A percentile compares a stretch with the other conserved stretches of the same genome.
These are phyloP conservation scores for Colostygia pectinataria DNA, from an alignment of 2,888 invertebrate genomes.

Conservation along the genomic window DNA sequence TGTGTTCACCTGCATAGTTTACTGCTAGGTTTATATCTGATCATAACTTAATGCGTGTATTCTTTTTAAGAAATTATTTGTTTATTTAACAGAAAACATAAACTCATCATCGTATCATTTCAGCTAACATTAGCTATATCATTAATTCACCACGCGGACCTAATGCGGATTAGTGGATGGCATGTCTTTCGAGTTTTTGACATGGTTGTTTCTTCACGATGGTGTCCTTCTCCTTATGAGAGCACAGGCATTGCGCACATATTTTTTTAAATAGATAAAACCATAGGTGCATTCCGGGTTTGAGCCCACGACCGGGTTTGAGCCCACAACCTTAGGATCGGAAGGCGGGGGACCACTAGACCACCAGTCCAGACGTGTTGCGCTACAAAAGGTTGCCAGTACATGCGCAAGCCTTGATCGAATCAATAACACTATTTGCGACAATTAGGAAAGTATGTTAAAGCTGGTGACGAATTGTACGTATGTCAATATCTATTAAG, in stretches of 20 bases:
- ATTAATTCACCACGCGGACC: too few relatives aligned
- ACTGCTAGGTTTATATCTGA: neutral
- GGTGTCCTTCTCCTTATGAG: too few relatives aligned
- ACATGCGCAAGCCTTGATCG: constrained; percentile 14
- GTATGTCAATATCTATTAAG: constrained; percentile 20
- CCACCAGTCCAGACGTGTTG: too few relatives aligned
- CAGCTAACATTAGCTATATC: neutral
- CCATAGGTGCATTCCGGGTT: too few relatives aligned
- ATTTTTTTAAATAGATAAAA: too few relatives aligned
- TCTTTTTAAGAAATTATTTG: neutral
- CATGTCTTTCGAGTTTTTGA: too few relatives aligned
- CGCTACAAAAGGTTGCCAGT: constrained; percentile 4
- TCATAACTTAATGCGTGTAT: neutral
- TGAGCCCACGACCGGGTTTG: too few relatives aligned
- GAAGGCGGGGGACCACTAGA: too few relatives aligned
- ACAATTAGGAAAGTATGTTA: constrained; percentile 23
- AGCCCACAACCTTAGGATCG: too few relatives aligned
- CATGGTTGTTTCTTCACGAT: too few relatives aligned
- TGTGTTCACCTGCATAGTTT: constrained; percentile 18
- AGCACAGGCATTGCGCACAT: too few relatives aligned
- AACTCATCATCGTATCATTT: neutral
- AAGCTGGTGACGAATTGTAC: constrained; percentile 13
- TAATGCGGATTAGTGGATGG: too few relatives aligned
- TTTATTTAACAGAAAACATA: neutral
- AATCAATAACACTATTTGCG: constrained; percentile 32